Evolutionary conservation across 1,140 invertebrate species (phyloP), one percentile per base, ranked within the genome.

Genomic region (Ceratoteleas bidentatus): DNA sequence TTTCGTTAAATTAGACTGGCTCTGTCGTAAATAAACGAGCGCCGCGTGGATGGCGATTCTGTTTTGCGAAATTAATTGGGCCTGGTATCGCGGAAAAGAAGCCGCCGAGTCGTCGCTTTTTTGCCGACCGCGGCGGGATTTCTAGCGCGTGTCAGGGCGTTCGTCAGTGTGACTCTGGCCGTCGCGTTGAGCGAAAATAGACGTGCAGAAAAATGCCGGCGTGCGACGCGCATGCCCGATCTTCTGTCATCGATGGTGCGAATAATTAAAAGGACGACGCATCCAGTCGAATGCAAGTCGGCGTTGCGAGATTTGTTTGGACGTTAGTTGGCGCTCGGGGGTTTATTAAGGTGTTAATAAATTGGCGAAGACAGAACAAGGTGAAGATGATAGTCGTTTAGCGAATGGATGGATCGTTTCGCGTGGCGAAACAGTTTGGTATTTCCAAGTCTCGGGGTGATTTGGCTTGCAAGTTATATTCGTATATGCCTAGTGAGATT

Each of bases 61-160:
- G 53, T 79, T 79, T 65, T 40, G 52, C 72, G 43, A 78, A 68
- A 83, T 83, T 83, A 83, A 83, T 83, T 83, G 75, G 70, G 56
- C 16, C 50, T 56, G 36, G 52, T 64, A 73, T 58, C 66, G 66
- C 53, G 45, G 60, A 66, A 76, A 83, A 66, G 76, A 84, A 75
- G 60, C 49, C 53, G 34, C 11, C 64, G 64, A 64, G 43, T 43
- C 57, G 65, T 61, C 66, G 47, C 58, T 61, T 60, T 69, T 65
- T 75, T 56, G 36, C 43, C 52, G 49, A 16, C 45, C 4, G 14
- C 14, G 16, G 58, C 45, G 50, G 53, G 60, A 74, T 79, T 74
- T 70, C 75, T 72, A 57, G 66, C 14, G 45, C 60, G 49, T 57
- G 70, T 84, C 76, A 80, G 34, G 38, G 60, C 72, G 64, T 79